Conservation (phyloP, 2,113 vertebrate species). For the Gallinago media region DNA sequence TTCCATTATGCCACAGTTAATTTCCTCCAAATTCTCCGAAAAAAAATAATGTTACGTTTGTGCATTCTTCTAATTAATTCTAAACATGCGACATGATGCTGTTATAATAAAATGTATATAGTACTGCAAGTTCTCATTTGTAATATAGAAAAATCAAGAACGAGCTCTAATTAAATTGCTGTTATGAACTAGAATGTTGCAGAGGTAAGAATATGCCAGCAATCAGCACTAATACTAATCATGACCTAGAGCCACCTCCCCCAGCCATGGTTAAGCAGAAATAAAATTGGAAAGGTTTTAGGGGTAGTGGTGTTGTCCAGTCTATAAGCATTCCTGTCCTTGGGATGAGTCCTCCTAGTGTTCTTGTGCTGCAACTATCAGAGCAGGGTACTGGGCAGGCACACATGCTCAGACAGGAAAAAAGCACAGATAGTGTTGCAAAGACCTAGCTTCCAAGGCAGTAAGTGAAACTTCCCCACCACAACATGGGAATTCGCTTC, state of each 20-base stretch:
- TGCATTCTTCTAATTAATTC: not conserved
- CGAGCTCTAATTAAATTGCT: not conserved
- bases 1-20: not conserved
- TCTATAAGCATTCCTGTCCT: not conserved
- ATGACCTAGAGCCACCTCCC: not conserved
- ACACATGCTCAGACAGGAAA: not conserved
- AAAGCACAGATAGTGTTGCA: not conserved
- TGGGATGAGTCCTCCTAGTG: not conserved
- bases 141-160: not conserved
- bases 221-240: not conserved
- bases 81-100: not conserved
- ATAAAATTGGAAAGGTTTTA: not conserved
- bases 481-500: not conserved
- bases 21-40: not conserved
- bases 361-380: not conserved
- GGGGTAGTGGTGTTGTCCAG: not conserved
- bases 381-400: not conserved
- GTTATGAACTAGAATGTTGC: not conserved
- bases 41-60: not conserved
- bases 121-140: not conserved
- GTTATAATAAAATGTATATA: not conserved
- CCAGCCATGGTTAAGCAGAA: not conserved
- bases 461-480: not conserved
- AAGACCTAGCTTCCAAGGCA: not conserved
- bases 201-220: not conserved